Base-by-base conservation (phyloP, 2,888 invertebrate genomes). In the Ferrisia virgata region DNA sequence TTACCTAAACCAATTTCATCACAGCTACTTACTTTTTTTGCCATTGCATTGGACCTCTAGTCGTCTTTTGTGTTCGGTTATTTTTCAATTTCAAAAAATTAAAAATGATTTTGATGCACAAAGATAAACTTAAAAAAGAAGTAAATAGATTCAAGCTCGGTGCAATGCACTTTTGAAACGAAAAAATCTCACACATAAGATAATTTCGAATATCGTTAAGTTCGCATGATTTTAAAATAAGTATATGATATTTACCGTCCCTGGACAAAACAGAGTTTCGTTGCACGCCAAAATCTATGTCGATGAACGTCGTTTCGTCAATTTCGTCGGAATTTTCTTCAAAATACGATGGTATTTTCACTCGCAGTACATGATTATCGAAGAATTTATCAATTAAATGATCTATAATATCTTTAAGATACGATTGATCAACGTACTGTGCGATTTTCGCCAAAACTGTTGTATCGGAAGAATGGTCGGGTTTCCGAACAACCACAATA, bases 311-410 rank as follows among this genome's bases (percentile, higher is more conserved):
- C 13, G 25, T 33, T 13, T 78, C 84, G 11, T 58, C 64, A 15
- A 25, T 43, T 15, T 25, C 72, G 2, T 69, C 47, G 13, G 79
- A 39, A 11, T 36, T 64, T 40, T 84, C 85, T 13, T 80, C 69
- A 22, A 85, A 79, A 43, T 84, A 82, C 31, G 36, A 13, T 0
- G 86, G 86, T 1, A 86, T 79, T 47, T 85, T 84, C 47, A 88
- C 85, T 43, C 88, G 85, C 43, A 92, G 87, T 0, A 91, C 89
- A 85, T 92, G 92, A 31, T 89, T 90, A 72, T 91, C 90, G 86
- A 92, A 92, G 86, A 92, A 92, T 15, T 89, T 88, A 18, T 92
- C 90, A 0, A 92, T 89, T 40, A 90, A 90, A 79, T 88, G 88
- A 84, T 92, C 91, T 47, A 92, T 91, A 86, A 89, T 85, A 15